phyloP scores from a whole-genome alignment of 2,888 invertebrate species.

The Limulus polyphemus region DNA sequence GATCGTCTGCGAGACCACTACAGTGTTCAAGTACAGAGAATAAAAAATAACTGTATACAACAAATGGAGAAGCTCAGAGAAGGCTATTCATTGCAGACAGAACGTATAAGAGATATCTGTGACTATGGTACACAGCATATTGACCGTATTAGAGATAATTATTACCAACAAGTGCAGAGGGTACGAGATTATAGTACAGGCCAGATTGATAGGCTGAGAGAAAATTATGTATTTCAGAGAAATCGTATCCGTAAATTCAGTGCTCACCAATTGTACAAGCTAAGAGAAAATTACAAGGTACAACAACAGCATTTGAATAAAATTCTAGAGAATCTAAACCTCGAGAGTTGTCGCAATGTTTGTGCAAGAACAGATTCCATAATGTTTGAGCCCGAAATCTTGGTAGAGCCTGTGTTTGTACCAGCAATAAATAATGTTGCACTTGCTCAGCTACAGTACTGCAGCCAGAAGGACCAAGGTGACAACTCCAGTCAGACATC shows the following conservation, averaged over 20 bases:
- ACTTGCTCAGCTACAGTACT: background rate
- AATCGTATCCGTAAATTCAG: slow-evolving; percentile 90
- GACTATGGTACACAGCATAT: slow-evolving; percentile 74
- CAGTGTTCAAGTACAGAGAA: slow-evolving; percentile 75
- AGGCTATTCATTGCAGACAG: slow-evolving; percentile 77
- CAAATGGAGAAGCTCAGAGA: slow-evolving; percentile 89
- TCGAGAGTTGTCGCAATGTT: slow-evolving; percentile 81
- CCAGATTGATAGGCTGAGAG: slow-evolving; percentile 84
- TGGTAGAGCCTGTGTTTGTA: slow-evolving; percentile 14
- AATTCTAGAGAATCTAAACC: slow-evolving; percentile 77
- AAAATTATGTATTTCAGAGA: slow-evolving; percentile 88
- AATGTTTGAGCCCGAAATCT: slow-evolving; percentile 20
- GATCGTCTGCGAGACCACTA: slow-evolving; percentile 83
- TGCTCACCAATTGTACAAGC: slow-evolving; percentile 72
- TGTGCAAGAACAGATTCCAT: slow-evolving; percentile 60
- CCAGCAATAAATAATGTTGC: slow-evolving; percentile 16
- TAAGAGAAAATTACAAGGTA: slow-evolving; percentile 87
- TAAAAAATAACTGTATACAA: slow-evolving; percentile 83
- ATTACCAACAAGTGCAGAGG: slow-evolving; percentile 77
- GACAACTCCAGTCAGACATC: slow-evolving; percentile 22
- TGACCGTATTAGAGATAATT: slow-evolving; percentile 74
- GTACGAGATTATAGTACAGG: slow-evolving; percentile 83
- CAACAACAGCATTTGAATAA: slow-evolving; percentile 91
- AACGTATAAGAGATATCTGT: slow-evolving; percentile 70
- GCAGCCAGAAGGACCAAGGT: slow-evolving; percentile 4